Percentiles rank a stretch among this genome's conserved stretches.
Conservation (phyloP, 2,888 invertebrate species). For the Brachypterus glaber region DNA sequence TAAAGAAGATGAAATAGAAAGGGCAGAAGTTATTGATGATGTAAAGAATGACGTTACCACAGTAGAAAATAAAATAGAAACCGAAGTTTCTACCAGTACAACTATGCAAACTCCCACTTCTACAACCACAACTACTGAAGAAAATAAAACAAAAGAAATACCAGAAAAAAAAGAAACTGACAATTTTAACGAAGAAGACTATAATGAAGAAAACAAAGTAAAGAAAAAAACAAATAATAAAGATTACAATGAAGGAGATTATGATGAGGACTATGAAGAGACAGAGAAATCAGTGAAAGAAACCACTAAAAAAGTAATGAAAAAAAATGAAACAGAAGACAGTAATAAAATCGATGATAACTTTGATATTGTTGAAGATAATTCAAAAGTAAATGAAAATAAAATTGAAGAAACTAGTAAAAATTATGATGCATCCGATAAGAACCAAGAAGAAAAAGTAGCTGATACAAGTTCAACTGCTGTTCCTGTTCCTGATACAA, state of each 20-base stretch:
- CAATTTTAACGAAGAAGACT: slow-evolving; percentile 8
- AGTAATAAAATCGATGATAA: slow-evolving; percentile 3
- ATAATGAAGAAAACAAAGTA: slow-evolving; percentile 11
- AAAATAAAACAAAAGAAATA: slow-evolving; percentile 8
- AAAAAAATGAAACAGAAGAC: slow-evolving; percentile 2
- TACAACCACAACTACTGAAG: too few relatives aligned
- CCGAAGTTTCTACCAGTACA: neutral
- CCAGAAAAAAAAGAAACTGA: slow-evolving; percentile 5
- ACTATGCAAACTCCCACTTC: neutral
- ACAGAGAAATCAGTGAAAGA: slow-evolving; percentile 4
- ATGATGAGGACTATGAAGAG: slow-evolving; percentile 12
- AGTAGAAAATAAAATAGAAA: neutral
- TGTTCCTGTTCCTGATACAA: too few relatives aligned
- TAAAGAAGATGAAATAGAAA: slow-evolving; percentile 10
- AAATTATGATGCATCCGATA: neutral
- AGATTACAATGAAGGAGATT: slow-evolving; percentile 20
- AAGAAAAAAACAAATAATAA: slow-evolving; percentile 14
- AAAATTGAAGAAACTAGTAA: neutral
- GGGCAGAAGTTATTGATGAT: slow-evolving; percentile 6
- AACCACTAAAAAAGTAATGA: neutral
- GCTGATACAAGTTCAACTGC: too few relatives aligned
- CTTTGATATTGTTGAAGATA: too few relatives aligned
- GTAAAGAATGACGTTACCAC: neutral
- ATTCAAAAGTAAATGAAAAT: too few relatives aligned
- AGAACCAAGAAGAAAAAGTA: neutral